A percentile compares a stretch with the other conserved stretches of the same genome.
phyloP scores from a whole-genome alignment of 2,888 invertebrate genomes.

The Phrixothrix hirtus region DNA sequence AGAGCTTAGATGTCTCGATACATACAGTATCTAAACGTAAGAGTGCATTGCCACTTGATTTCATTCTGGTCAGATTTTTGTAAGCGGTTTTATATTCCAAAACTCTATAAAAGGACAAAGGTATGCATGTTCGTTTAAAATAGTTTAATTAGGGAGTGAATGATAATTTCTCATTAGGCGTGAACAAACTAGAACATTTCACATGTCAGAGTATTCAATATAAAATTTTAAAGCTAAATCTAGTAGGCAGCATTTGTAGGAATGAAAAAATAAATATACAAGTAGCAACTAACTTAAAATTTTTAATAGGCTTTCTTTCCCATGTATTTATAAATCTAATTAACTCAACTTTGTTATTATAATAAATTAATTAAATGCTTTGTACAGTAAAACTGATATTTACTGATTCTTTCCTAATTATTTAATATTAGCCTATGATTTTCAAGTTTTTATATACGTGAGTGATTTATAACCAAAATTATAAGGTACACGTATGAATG shows the following conservation, averaged over 20 bases:
- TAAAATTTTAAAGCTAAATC: slow-evolving; percentile 15
- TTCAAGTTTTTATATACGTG: too few species aligned
- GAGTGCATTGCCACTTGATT: slow-evolving; percentile 41
- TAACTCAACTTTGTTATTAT: too few species aligned
- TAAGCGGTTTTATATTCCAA: slow-evolving; percentile 34
- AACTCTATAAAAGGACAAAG: slow-evolving; percentile 43
- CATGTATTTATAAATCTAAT: too few species aligned
- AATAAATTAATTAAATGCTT: too few species aligned
- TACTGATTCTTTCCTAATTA: too few species aligned
- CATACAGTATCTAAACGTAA: slow-evolving; percentile 26
- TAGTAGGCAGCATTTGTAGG: slow-evolving; percentile 19
- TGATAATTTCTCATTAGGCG: slow-evolving; percentile 37
- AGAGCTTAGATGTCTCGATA: slow-evolving; percentile 25
- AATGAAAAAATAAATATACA: background rate
- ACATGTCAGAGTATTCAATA: slow-evolving; percentile 20
- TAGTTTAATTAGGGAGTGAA: slow-evolving; percentile 42
- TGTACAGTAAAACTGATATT: too few species aligned
- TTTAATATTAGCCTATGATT: too few species aligned
- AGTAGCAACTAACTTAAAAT: too few species aligned
- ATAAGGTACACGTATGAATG: too few species aligned
- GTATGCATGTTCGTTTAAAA: slow-evolving; percentile 42
- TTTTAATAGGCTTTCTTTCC: too few species aligned
- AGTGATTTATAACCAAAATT: too few species aligned
- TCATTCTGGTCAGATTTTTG: slow-evolving; percentile 32
- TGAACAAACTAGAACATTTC: slow-evolving; percentile 28